Conservation (phyloP, 2,113 vertebrate species). For the Copsychus sechellarum region DNA sequence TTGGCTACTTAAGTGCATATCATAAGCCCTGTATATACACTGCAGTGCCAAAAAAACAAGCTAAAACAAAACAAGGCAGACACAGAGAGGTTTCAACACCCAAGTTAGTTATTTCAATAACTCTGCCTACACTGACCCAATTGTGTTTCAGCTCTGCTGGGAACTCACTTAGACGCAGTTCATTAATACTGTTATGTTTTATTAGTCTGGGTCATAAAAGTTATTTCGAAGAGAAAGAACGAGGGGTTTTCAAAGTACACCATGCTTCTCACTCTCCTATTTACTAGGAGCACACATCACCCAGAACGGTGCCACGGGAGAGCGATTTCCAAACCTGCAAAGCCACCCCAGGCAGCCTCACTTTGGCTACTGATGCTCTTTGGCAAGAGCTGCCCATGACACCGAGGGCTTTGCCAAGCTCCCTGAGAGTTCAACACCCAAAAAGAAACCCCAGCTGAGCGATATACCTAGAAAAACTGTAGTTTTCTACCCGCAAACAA, state of each 20-base stretch:
- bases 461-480: rapidly evolving
- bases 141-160: not conserved
- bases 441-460: not conserved
- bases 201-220: not conserved
- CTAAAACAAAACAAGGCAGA: conserved; percentile 23
- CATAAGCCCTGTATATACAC: not conserved
- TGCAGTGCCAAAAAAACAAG: conserved; percentile 9
- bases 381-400: not conserved
- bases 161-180: not conserved
- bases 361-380: not conserved
- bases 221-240: not conserved
- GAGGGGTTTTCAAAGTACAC: not conserved
- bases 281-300: not conserved
- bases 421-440: not conserved
- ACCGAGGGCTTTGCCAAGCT: not conserved
- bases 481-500: not conserved
- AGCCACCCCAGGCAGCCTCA: not conserved
- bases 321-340: not conserved
- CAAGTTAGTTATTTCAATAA: not conserved
- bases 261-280: not conserved
- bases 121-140: conserved; percentile 43
- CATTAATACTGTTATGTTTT: not conserved
- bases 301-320: rapidly evolving
- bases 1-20: not conserved
- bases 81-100: conserved; percentile 26